These are phyloP conservation scores for Isotomurus palustris DNA, from an alignment of 2,888 invertebrate species.

Conservation along the genomic window DNA sequence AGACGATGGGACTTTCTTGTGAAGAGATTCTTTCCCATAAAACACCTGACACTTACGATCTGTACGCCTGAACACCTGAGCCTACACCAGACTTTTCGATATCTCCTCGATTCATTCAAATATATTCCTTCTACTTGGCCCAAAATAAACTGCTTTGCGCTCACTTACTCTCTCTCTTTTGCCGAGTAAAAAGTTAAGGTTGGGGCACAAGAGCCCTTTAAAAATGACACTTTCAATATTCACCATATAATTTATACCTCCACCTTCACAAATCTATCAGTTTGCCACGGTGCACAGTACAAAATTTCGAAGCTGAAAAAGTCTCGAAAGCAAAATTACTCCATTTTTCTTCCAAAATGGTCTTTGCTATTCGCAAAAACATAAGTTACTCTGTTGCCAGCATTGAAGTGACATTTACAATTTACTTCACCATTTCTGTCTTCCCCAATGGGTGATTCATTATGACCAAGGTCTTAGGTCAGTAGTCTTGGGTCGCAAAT, in stretches of 20 bases:
- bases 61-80: no score
- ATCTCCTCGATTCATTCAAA: no score
- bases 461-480: constrained; percentile 4
- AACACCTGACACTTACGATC: no score
- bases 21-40: no score
- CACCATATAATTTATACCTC: constrained; percentile 8
- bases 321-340: background rate
- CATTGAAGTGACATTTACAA: constrained; percentile 12
- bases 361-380: constrained; percentile 13
- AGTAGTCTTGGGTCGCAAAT: constrained; percentile 13
- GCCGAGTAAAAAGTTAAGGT: no score
- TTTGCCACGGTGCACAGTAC: no score
- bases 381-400: constrained; percentile 3
- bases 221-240: constrained; percentile 14
- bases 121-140: no score
- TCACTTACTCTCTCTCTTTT: no score
- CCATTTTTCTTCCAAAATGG: constrained; percentile 16
- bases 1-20: no score
- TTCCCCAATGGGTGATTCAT: constrained; percentile 12
- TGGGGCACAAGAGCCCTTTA: background rate
- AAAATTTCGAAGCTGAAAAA: no score
- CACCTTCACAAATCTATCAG: constrained; percentile 12
- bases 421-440: constrained; percentile 14
- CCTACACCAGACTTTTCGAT: no score
- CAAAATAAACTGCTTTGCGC: no score